Evolutionary conservation across 2,888 invertebrate genomes (phyloP), one percentile per base, ranked within the genome.

Genomic region (Petrolisthes manimaculis): DNA sequence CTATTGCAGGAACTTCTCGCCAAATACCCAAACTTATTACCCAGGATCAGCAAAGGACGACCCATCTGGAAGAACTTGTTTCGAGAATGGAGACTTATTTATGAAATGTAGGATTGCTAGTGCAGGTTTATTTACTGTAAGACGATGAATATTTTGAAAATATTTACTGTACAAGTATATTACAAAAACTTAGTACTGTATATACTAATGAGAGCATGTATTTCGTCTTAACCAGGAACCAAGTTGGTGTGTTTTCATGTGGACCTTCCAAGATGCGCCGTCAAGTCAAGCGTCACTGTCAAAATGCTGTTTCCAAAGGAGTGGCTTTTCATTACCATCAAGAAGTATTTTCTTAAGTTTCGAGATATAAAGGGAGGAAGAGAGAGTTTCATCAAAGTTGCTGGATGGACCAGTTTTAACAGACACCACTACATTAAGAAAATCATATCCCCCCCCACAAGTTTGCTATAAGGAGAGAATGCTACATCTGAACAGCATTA

Each of bases 211-310:
- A 67, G 8, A 21, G 37, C 37, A 37, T 2, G 2, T 37, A 37
- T 37, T 37, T 37, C n/a, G 8, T 1, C 4, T 5, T 24, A 37
- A 67, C 5, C 74, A 88, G 88, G 81, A 75, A 74, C 21, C 79
- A 71, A 21, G 89, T 89, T 24, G 89, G 89, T 69, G 89, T 89
- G 61, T 89, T 89, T 71, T 69, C 89, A 6, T 89, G 89, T 83
- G 89, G 89, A 18, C 89, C 89, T 4, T 37, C 69, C 37, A 82
- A 83, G 24, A 21, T 89, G 82, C 80, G 89, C 12, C 82, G 37
- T 14, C 82, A 89, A 51, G 85, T 89, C 37, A 82, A 82, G 18
- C 14, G 79, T 14, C 89, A 61, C 21, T 88, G 88, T 54, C 53
- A 84, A 8, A 61, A 51, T 4, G 80, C 88, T 12, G 75, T 84